These are phyloP conservation scores for Gandaritis pyraliata DNA, from an alignment of 2,888 invertebrate genomes.

Conservation along the genomic window DNA sequence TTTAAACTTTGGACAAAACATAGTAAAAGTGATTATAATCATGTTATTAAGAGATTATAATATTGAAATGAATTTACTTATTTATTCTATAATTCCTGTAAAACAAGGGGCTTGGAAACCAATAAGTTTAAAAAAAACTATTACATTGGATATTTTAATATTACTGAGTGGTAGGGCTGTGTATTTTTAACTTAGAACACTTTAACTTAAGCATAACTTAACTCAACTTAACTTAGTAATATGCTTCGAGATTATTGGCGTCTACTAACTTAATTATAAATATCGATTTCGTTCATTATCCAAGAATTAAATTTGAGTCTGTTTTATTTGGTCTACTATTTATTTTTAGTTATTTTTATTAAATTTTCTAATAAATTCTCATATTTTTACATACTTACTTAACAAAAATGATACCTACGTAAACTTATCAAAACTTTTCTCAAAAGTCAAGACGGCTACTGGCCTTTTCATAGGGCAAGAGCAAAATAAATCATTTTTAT, in stretches of 20 bases:
- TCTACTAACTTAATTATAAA: slow-evolving; percentile 1
- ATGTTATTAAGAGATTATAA: too few species aligned
- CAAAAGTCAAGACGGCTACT: slow-evolving; percentile 37
- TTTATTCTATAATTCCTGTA: slow-evolving; percentile 33
- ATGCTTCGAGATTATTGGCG: slow-evolving; percentile 32
- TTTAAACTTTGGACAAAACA: slow-evolving; percentile 17
- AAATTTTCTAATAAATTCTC: too few species aligned
- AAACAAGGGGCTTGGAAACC: slow-evolving; percentile 28
- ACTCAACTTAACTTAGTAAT: slow-evolving; percentile 9
- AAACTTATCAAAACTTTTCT: too few species aligned
- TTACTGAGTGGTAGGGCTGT: background rate
- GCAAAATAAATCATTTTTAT: slow-evolving; percentile 9
- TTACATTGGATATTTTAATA: slow-evolving; percentile 7
- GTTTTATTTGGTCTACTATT: background rate
- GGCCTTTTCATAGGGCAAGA: slow-evolving; percentile 44
- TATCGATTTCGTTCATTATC: background rate
- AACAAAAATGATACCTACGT: too few species aligned
- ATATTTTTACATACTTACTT: too few species aligned
- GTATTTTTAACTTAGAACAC: slow-evolving; percentile 4
- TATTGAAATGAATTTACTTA: background rate
- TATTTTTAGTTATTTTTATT: too few species aligned
- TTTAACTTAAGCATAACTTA: slow-evolving; percentile 7
- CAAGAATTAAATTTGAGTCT: slow-evolving; percentile 16
- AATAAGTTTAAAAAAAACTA: too few species aligned
- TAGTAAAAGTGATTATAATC: background rate